A percentile compares a stretch with the other conserved stretches of the same genome.
Evolutionary conservation across 1,140 invertebrate species (phyloP).

Genomic region (Neuroterus valhalla): DNA sequence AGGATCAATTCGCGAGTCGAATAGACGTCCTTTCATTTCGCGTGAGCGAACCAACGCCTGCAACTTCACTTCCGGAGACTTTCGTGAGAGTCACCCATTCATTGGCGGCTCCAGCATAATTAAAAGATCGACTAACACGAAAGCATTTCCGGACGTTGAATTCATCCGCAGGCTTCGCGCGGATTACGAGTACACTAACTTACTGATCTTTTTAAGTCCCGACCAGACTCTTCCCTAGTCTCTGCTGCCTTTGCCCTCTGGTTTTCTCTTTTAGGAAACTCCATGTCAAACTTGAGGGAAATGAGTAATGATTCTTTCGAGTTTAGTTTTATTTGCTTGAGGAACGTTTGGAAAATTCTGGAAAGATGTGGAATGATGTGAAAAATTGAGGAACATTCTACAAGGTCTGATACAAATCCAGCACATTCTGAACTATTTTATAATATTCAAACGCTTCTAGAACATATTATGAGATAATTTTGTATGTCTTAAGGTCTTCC

Average conservation of each 20-base stretch:
- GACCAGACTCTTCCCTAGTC: constrained; percentile 47
- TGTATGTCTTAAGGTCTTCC: too few relatives aligned
- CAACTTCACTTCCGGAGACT: constrained; percentile 37
- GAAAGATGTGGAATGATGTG: too few relatives aligned
- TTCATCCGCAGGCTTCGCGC: constrained; percentile 55
- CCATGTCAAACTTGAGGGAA: neutral
- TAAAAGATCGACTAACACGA: constrained; percentile 61
- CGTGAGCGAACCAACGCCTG: constrained; percentile 43
- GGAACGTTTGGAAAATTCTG: too few relatives aligned
- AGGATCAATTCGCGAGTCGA: constrained; percentile 46
- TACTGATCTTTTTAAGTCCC: constrained; percentile 59
- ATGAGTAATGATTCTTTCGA: too few relatives aligned
- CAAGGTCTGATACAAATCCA: too few relatives aligned
- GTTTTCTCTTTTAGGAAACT: constrained; percentile 38
- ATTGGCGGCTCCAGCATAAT: constrained; percentile 58
- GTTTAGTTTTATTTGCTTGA: too few relatives aligned
- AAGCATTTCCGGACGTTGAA: constrained; percentile 48
- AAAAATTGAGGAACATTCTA: too few relatives aligned
- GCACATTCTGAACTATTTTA: too few relatives aligned
- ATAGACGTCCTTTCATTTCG: constrained; percentile 51
- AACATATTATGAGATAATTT: too few relatives aligned
- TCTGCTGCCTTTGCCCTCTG: constrained; percentile 24
- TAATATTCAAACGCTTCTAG: too few relatives aligned
- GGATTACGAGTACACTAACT: constrained; percentile 63
- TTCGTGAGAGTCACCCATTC: constrained; percentile 47